Conservation (phyloP, 2,113 vertebrate species). For the Campylomormyrus tamandua region DNA sequence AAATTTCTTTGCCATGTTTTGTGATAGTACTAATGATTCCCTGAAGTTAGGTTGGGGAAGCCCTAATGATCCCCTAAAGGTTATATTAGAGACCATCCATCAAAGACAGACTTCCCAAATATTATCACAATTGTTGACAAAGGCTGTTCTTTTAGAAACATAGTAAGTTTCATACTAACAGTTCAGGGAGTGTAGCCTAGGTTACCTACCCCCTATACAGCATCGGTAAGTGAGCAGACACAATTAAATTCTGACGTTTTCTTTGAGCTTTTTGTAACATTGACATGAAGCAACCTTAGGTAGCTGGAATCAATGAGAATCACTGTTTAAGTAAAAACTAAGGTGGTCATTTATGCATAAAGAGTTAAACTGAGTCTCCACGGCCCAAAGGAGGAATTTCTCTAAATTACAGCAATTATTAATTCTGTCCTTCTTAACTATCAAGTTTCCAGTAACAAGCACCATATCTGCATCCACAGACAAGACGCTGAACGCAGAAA, state of each 20-base stretch:
- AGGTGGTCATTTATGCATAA: neutral
- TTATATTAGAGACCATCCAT: neutral
- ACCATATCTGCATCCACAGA: neutral
- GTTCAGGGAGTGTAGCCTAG: neutral
- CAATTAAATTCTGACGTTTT: neutral
- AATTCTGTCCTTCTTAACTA: neutral
- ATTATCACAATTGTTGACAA: neutral
- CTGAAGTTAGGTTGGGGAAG: neutral
- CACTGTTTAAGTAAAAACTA: neutral
- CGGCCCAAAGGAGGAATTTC: neutral
- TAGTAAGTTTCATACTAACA: neutral
- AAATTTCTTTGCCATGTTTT: neutral
- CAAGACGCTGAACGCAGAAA: neutral
- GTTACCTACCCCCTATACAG: neutral
- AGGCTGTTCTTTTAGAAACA: neutral
- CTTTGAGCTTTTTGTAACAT: neutral
- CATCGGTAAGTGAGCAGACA: neutral
- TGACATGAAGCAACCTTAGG: neutral
- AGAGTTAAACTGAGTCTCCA: neutral
- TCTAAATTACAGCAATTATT: neutral
- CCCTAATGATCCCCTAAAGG: neutral
- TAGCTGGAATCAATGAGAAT: neutral
- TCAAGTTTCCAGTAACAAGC: neutral
- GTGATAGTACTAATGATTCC: neutral
- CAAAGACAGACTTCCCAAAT: neutral